Conservation (phyloP, 1,140 invertebrate species). For the Drosophila melanica region DNA sequence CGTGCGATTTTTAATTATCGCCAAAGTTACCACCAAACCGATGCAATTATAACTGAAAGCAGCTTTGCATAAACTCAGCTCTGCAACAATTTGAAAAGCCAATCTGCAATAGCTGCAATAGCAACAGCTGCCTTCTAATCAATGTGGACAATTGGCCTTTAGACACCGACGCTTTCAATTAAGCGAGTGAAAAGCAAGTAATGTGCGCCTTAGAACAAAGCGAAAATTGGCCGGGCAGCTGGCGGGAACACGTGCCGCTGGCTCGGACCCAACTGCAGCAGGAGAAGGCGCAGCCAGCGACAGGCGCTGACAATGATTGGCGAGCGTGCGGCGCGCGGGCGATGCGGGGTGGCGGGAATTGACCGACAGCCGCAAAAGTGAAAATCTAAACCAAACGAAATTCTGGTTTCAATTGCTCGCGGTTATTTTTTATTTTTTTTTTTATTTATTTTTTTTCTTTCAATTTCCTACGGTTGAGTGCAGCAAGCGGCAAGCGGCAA, state of each 20-base stretch:
- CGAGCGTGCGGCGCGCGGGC: background rate
- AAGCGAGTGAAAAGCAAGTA: slow-evolving; percentile 59
- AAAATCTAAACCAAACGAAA: slow-evolving; percentile 79
- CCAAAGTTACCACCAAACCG: background rate
- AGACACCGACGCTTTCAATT: slow-evolving; percentile 54
- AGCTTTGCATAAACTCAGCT: slow-evolving; percentile 7
- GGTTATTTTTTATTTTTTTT: slow-evolving; percentile 52
- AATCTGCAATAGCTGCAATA: slow-evolving; percentile 20
- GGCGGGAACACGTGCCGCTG: slow-evolving; percentile 26
- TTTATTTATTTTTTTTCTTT: slow-evolving; percentile 33
- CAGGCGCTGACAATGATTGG: slow-evolving; percentile 25
- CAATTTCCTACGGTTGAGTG: slow-evolving; percentile 42
- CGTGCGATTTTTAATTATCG: background rate
- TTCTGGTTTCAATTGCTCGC: slow-evolving; percentile 81
- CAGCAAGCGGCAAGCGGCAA: slow-evolving; percentile 16
- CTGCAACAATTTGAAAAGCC: slow-evolving; percentile 17
- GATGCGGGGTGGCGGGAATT: slow-evolving; percentile 3
- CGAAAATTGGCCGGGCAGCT: slow-evolving; percentile 57
- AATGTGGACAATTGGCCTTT: slow-evolving; percentile 54
- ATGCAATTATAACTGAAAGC: slow-evolving; percentile 1
- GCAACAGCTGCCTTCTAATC: slow-evolving; percentile 42
- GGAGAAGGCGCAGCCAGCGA: slow-evolving; percentile 1
- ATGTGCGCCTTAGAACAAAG: slow-evolving; percentile 62
- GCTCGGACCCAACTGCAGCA: slow-evolving; percentile 7
- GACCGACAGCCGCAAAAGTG: slow-evolving; percentile 73